These are phyloP conservation scores for Rhea pennata DNA, from an alignment of 2,113 vertebrate genomes.

Conservation along the genomic window DNA sequence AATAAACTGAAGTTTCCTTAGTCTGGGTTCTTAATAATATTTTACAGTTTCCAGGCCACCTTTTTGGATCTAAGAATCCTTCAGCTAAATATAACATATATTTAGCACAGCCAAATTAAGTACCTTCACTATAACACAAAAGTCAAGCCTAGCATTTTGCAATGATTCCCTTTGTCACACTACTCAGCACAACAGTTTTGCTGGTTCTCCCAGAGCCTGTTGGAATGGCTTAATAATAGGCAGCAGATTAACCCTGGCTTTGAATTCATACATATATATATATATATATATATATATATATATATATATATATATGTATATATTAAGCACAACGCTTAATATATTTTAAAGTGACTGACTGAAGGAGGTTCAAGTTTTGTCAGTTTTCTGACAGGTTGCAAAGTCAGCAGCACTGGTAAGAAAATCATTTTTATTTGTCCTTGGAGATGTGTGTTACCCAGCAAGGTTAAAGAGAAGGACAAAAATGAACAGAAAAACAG, in stretches of 20 bases:
- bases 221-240: background rate
- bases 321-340: slow-evolving; percentile 23
- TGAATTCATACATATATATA: background rate
- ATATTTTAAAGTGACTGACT: slow-evolving; percentile 65
- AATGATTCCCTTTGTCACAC: background rate
- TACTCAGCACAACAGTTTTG: background rate
- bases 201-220: background rate
- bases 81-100: background rate
- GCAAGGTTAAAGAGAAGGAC: slow-evolving; percentile 74
- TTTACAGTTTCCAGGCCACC: background rate
- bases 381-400: slow-evolving; percentile 70
- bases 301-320: background rate
- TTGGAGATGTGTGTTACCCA: slow-evolving; percentile 70
- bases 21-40: background rate
- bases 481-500: slow-evolving; percentile 59
- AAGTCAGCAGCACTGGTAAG: slow-evolving; percentile 68
- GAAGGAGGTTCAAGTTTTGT: slow-evolving; percentile 54
- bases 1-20: background rate
- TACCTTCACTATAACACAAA: background rate
- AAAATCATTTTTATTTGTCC: slow-evolving; percentile 74
- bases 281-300: background rate
- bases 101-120: slow-evolving; percentile 6
- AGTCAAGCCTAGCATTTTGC: background rate
- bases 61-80: background rate
- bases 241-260: background rate